phyloP scores from a whole-genome alignment of 2,113 vertebrate species.

The Cochlearius cochlearius region DNA sequence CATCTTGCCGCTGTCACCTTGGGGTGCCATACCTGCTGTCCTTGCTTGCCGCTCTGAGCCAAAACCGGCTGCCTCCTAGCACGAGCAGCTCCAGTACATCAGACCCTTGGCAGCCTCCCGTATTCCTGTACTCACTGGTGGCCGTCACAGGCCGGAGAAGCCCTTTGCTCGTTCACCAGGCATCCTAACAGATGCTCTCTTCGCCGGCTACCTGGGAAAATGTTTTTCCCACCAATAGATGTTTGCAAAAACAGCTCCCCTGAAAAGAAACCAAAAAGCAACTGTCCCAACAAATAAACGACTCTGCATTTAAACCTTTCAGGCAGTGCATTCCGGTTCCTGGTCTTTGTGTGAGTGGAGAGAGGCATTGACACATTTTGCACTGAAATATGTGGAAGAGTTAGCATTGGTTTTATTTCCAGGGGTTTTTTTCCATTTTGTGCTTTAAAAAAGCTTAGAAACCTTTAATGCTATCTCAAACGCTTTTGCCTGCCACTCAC shows the following conservation, averaged over 20 bases:
- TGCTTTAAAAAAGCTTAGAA: neutral
- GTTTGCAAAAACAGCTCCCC: neutral
- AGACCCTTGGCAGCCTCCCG: neutral
- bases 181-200: neutral
- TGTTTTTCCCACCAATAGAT: neutral
- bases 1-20: neutral
- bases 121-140: neutral
- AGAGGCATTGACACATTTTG: neutral
- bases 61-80: neutral
- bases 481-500: neutral
- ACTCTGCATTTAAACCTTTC: neutral
- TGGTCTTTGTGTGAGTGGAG: neutral
- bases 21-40: neutral
- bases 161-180: neutral
- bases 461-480: neutral
- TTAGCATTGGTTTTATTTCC: neutral
- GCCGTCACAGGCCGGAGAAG: neutral
- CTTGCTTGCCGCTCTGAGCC: neutral
- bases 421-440: neutral
- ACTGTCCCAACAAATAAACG: neutral
- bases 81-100: no score
- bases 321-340: neutral
- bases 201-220: neutral
- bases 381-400: neutral
- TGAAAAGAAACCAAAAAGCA: neutral